phyloP scores from a whole-genome alignment of 2,888 invertebrate genomes.

The Pocota personata region DNA sequence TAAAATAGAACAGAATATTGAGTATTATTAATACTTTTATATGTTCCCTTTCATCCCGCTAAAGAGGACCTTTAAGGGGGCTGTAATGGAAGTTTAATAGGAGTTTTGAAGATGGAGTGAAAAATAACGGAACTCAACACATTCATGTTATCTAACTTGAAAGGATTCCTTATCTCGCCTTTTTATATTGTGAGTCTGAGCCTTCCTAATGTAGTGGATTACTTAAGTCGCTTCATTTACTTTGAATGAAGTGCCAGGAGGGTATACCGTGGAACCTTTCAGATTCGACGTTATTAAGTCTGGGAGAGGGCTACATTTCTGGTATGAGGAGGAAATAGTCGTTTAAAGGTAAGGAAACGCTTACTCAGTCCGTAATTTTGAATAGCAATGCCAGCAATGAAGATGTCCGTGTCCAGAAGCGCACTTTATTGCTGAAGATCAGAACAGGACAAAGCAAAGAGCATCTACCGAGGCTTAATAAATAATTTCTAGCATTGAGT shows the following conservation, averaged over 20 bases:
- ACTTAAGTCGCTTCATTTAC: not conserved
- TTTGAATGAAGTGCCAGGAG: not conserved
- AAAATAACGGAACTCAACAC: not conserved
- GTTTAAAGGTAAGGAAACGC: no score
- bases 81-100: not conserved
- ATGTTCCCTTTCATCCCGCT: not conserved
- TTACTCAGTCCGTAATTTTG: no score
- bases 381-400: no score
- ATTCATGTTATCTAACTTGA: conserved; percentile 2
- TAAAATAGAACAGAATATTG: not conserved
- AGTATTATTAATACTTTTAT: conserved; percentile 11
- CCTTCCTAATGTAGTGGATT: not conserved
- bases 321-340: no score
- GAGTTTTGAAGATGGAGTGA: conserved; percentile 8
- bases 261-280: not conserved
- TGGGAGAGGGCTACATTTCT: no score
- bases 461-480: no score
- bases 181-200: not conserved
- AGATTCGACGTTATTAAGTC: not conserved
- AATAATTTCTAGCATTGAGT: no score
- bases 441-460: no score
- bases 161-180: not conserved
- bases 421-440: no score
- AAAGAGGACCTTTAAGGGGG: not conserved
- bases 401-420: no score